These are phyloP conservation scores for Troides oblongomaculatus DNA, from an alignment of 2,888 invertebrate genomes.

Conservation along the genomic window DNA sequence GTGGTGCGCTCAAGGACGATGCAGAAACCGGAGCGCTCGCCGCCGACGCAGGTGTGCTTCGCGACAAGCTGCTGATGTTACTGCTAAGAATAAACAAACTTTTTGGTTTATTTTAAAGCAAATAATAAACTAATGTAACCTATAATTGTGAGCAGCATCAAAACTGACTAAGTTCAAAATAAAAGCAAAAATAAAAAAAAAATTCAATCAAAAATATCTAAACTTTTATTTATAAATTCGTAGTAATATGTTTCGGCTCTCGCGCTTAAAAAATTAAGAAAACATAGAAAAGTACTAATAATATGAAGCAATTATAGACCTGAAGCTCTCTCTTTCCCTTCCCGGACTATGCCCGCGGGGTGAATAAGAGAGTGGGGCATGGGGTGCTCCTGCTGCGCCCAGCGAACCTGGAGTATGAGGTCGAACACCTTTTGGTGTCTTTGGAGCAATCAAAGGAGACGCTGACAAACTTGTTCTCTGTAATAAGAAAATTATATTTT, in stretches of 20 bases:
- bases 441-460: conserved; percentile 76
- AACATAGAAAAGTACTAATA: background rate
- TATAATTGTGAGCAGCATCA: background rate
- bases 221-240: too few species aligned
- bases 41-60: conserved; percentile 81
- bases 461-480: conserved; percentile 71
- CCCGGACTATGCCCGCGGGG: conserved; percentile 89
- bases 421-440: conserved; percentile 72
- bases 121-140: background rate
- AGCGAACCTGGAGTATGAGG: conserved; percentile 72
- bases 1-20: conserved; percentile 43
- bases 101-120: background rate
- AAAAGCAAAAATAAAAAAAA: too few species aligned
- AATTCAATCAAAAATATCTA: too few species aligned
- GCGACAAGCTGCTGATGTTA: conserved; percentile 90
- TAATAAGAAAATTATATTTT: conserved; percentile 37
- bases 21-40: conserved; percentile 48
- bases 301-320: conserved; percentile 70
- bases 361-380: conserved; percentile 81
- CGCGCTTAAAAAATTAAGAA: too few species aligned
- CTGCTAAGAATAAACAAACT: conserved; percentile 76
- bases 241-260: too few species aligned
- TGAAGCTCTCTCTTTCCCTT: conserved; percentile 91
- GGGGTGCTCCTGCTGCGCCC: conserved; percentile 64
- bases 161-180: background rate